These are phyloP conservation scores for Flexamia atlantica DNA, from an alignment of 2,888 invertebrate genomes.

Conservation along the genomic window DNA sequence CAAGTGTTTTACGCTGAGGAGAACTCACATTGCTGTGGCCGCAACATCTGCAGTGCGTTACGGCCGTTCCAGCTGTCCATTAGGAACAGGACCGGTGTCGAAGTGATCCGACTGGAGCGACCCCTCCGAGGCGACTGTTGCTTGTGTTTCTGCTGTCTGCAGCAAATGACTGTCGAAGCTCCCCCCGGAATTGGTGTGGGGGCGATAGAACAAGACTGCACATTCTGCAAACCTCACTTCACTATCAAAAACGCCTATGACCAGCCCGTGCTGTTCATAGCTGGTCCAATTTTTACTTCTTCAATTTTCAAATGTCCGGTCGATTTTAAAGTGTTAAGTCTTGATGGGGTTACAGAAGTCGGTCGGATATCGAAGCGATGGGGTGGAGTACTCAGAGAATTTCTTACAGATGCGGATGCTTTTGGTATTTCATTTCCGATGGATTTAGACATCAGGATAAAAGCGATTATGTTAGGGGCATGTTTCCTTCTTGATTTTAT, in stretches of 20 bases:
- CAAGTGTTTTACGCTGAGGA: slow-evolving; percentile 90
- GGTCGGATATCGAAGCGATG: slow-evolving; percentile 95
- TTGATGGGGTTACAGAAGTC: slow-evolving; percentile 86
- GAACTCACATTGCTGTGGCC: slow-evolving; percentile 90
- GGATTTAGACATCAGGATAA: slow-evolving; percentile 92
- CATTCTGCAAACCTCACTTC: slow-evolving; percentile 85
- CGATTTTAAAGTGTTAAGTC: slow-evolving; percentile 88
- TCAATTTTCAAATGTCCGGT: slow-evolving; percentile 90
- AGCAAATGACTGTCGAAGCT: slow-evolving; percentile 87
- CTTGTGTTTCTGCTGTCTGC: slow-evolving; percentile 89
- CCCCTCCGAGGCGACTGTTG: slow-evolving; percentile 90
- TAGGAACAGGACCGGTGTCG: slow-evolving; percentile 87
- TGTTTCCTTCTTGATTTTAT: slow-evolving; percentile 90
- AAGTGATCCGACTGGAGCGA: slow-evolving; percentile 91
- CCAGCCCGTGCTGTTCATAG: slow-evolving; percentile 86
- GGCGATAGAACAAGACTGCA: slow-evolving; percentile 87
- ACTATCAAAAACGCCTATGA: slow-evolving; percentile 85
- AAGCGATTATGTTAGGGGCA: slow-evolving; percentile 87
- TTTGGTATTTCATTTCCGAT: slow-evolving; percentile 95
- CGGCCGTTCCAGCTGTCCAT: slow-evolving; percentile 94
- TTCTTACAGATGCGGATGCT: slow-evolving; percentile 91
- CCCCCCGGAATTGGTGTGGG: slow-evolving; percentile 86
- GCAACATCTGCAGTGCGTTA: slow-evolving; percentile 89
- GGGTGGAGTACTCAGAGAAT: slow-evolving; percentile 89
- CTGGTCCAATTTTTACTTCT: slow-evolving; percentile 82